phyloP scores from a whole-genome alignment of 2,797 vertebrate species.

The Sorex maritimensis region DNA sequence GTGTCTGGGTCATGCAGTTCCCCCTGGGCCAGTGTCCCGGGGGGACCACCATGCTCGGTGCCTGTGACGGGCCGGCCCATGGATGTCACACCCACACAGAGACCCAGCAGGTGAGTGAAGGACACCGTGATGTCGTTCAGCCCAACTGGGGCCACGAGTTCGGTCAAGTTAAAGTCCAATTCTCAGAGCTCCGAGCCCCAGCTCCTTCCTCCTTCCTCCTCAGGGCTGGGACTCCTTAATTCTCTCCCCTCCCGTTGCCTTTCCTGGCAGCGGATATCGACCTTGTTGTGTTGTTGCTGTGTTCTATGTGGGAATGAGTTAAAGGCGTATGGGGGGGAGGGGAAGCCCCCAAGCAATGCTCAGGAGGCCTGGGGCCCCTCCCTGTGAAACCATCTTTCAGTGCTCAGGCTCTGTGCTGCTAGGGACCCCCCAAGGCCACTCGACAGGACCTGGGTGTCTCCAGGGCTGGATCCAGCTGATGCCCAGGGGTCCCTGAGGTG shows the following conservation, averaged over 20 bases:
- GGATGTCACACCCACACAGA: not conserved
- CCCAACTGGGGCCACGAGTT: not conserved
- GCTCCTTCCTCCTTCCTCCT: not conserved
- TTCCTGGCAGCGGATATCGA: not conserved
- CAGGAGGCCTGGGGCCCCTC: too few species aligned
- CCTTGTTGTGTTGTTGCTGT: constrained; percentile 14
- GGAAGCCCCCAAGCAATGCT: too few species aligned
- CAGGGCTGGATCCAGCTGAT: too few species aligned
- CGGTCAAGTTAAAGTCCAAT: not conserved
- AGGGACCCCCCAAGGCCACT: too few species aligned
- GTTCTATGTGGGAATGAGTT: not conserved
- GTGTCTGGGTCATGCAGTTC: not conserved
- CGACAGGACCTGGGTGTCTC: too few species aligned
- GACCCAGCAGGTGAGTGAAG: not conserved
- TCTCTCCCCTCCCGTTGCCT: not conserved
- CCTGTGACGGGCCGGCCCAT: too few species aligned
- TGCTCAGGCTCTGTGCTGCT: too few species aligned
- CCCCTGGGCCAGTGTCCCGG: not conserved
- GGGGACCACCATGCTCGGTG: not conserved
- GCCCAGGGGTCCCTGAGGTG: too few species aligned
- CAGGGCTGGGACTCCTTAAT: not conserved
- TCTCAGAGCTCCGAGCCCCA: not conserved
- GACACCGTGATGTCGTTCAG: not conserved
- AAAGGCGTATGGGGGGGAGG: not conserved
- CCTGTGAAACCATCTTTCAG: too few species aligned